Conservation (phyloP, 2,797 vertebrate species). For the Chloroceryle inda region DNA sequence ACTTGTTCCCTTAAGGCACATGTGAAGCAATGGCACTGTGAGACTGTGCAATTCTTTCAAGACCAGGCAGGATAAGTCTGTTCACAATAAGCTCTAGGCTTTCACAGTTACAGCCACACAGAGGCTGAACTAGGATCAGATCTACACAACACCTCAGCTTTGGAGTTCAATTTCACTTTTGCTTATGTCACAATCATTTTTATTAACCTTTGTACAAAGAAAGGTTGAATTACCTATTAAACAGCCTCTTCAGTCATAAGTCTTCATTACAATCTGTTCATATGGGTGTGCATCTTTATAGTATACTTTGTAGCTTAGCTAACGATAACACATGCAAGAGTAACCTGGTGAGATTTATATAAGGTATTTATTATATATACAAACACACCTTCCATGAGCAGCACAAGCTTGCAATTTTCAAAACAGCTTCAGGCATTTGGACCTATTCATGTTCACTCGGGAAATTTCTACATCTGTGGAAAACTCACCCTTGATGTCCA, state of each 20-base stretch:
- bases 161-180: neutral
- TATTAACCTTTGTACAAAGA: neutral
- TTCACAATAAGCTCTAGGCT: neutral
- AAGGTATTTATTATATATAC: neutral
- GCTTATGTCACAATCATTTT: neutral
- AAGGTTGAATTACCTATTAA: neutral
- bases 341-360: neutral
- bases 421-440: neutral
- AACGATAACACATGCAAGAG: neutral
- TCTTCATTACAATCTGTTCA: neutral
- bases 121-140: neutral
- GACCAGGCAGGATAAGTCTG: neutral
- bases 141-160: neutral
- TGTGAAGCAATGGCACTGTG: neutral
- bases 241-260: neutral
- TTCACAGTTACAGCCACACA: neutral
- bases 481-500: neutral
- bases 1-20: neutral
- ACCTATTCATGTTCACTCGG: neutral
- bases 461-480: neutral
- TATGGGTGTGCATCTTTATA: neutral
- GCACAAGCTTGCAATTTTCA: neutral
- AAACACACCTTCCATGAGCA: neutral
- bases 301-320: neutral
- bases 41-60: neutral